phyloP scores from a whole-genome alignment of 2,113 vertebrate genomes.

The Oxyruncus cristatus region DNA sequence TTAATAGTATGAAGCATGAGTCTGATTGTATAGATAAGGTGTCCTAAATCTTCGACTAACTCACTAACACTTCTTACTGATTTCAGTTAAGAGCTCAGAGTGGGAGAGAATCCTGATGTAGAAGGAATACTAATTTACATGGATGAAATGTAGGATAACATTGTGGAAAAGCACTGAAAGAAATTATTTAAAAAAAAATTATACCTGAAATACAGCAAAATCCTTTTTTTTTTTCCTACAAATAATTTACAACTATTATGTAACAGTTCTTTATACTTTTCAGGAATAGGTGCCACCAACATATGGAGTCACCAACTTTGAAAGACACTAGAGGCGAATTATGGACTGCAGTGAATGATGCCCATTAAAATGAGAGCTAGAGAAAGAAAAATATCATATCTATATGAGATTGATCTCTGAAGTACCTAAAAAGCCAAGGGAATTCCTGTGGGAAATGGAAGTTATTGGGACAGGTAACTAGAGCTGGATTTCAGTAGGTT shows the following conservation, averaged over 20 bases:
- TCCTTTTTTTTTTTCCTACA: neutral
- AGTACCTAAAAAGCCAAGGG: neutral
- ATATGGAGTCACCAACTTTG: neutral
- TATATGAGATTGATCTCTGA: neutral
- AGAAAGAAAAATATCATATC: neutral
- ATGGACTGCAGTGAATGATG: neutral
- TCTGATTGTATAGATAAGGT: neutral
- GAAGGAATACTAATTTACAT: neutral
- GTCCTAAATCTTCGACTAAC: neutral
- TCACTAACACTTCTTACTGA: neutral
- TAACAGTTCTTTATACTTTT: neutral
- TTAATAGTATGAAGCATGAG: neutral
- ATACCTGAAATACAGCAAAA: neutral
- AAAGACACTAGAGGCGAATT: neutral
- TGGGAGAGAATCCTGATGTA: neutral
- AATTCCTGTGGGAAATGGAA: neutral
- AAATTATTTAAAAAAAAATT: rapidly evolving
- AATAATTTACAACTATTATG: neutral
- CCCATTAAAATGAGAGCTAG: neutral
- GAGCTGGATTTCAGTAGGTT: neutral
- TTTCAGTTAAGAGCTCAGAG: neutral
- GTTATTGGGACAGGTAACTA: neutral
- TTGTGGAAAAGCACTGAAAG: neutral
- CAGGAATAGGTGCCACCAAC: neutral
- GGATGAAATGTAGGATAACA: neutral